phyloP scores from a whole-genome alignment of 2,888 invertebrate species.

The Pristionchus exspectatus region DNA sequence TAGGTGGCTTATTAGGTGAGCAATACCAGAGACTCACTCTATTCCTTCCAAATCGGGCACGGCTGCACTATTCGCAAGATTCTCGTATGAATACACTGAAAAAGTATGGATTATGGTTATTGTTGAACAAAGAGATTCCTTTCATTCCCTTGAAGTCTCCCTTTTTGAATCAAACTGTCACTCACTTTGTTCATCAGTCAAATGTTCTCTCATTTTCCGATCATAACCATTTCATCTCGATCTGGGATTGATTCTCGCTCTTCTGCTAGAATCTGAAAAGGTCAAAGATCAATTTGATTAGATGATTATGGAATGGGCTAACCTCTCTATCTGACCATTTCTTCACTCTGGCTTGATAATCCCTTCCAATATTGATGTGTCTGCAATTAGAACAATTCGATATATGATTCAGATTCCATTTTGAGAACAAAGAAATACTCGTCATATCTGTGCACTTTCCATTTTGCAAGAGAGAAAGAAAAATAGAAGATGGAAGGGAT shows the following conservation, averaged over 20 bases:
- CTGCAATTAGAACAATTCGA: neutral
- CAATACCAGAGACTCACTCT: no score
- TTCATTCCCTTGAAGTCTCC: no score
- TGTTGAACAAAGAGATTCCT: no score
- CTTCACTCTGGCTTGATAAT: conserved; percentile 75
- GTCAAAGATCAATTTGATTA: no score
- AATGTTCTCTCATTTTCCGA: conserved; percentile 68
- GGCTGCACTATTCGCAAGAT: conserved; percentile 74
- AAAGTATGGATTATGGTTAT: neutral
- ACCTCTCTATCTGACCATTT: conserved; percentile 77
- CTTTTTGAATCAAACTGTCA: neutral
- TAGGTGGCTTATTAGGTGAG: no score
- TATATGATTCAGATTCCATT: neutral
- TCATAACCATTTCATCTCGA: conserved; percentile 74
- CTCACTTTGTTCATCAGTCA: conserved; percentile 67
- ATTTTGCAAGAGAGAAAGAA: no score
- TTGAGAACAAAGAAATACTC: neutral
- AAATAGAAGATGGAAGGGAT: neutral
- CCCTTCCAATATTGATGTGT: conserved; percentile 70
- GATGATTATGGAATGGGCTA: no score
- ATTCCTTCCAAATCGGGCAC: conserved; percentile 74
- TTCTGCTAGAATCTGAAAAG: conserved; percentile 45
- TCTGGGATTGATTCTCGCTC: conserved; percentile 73
- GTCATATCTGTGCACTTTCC: no score
- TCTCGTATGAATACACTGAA: conserved; percentile 76